Percentiles rank a stretch among this genome's conserved stretches.
Evolutionary conservation across 2,113 vertebrate genomes (phyloP).

Genomic region (Hiodon tergisus): DNA sequence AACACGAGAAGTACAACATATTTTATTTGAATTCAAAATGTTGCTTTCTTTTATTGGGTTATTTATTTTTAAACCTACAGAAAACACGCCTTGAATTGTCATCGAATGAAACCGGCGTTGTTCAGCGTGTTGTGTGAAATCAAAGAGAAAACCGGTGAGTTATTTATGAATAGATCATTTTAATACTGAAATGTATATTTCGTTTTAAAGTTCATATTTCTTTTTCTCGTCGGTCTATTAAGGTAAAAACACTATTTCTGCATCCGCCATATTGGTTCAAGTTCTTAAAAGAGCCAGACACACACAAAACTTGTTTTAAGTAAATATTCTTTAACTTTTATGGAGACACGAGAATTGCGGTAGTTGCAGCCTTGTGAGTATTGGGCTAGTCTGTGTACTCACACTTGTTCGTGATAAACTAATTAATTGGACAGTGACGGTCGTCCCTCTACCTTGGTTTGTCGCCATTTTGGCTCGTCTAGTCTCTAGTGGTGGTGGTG

Average conservation of each 20-base stretch:
- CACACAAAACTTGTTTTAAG: background rate
- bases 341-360: too few relatives aligned
- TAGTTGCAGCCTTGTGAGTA: too few relatives aligned
- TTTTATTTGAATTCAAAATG: conserved; percentile 2
- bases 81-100: conserved; percentile 75
- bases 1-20: background rate
- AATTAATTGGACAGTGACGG: background rate
- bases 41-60: conserved; percentile 1
- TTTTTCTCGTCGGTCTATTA: background rate
- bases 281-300: background rate
- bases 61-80: conserved; percentile 45
- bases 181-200: background rate
- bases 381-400: background rate
- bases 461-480: conserved; percentile 26
- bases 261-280: conserved; percentile 18
- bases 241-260: background rate
- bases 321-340: background rate
- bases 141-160: conserved; percentile 71
- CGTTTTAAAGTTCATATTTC: conserved; percentile 4
- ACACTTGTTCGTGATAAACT: background rate
- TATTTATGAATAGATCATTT: background rate
- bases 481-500: background rate
- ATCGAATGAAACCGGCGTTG: conserved; percentile 72
- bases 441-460: background rate
- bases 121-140: conserved; percentile 76